A percentile compares a stretch with the other conserved stretches of the same genome.
Conservation (phyloP, 2,113 vertebrate species). For the Clupea harengus region DNA sequence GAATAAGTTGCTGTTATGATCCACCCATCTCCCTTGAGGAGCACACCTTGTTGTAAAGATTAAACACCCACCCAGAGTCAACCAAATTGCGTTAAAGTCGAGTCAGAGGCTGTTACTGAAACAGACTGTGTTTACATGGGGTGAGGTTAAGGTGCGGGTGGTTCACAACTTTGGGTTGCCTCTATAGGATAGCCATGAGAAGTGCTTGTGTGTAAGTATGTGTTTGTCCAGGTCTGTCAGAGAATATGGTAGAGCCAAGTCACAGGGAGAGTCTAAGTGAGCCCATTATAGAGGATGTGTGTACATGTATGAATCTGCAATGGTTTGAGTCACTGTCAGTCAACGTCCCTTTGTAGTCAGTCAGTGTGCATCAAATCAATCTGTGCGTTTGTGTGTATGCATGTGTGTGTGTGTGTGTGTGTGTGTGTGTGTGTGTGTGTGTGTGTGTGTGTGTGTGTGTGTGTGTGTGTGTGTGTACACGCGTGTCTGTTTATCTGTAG, state of each 20-base stretch:
- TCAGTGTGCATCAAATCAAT: background rate
- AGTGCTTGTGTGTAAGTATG: background rate
- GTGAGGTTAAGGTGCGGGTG: background rate
- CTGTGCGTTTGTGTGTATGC: background rate
- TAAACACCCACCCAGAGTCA: background rate
- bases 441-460: constrained; percentile 11
- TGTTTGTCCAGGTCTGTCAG: background rate
- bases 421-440: background rate
- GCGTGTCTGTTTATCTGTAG: constrained; percentile 74
- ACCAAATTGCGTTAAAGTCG: background rate
- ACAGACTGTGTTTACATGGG: background rate
- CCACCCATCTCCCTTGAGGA: too few relatives aligned
- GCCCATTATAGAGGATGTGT: background rate
- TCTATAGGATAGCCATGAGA: background rate
- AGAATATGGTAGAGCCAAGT: background rate
- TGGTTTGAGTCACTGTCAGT: background rate
- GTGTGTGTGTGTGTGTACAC: background rate
- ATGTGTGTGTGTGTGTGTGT: constrained; percentile 9
- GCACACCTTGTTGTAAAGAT: background rate
- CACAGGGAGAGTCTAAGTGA: background rate
- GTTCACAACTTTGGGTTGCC: background rate
- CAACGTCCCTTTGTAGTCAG: background rate
- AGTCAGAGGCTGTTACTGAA: background rate
- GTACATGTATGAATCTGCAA: background rate
- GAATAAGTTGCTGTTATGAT: background rate